A percentile compares a stretch with the other conserved stretches of the same genome.
Conservation (phyloP, 1,140 invertebrate species). For the Saxidomus purpurata region DNA sequence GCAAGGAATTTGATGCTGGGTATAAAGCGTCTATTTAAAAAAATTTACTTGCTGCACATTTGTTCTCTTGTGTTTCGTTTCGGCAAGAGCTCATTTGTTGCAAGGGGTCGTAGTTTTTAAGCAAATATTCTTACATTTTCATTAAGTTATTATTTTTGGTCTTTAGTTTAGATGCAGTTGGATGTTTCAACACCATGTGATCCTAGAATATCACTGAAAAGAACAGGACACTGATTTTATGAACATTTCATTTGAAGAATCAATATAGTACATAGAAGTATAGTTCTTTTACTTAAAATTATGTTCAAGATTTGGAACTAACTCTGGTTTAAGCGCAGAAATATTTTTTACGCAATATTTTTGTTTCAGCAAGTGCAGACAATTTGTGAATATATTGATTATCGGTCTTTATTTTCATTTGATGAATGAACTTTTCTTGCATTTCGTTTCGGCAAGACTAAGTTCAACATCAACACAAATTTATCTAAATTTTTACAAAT, state of each 20-base stretch:
- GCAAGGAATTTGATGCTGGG: neutral
- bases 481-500: neutral
- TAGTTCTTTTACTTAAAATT: too few relatives aligned
- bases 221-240: too few relatives aligned
- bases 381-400: neutral
- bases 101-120: neutral
- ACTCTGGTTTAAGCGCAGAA: too few relatives aligned
- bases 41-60: neutral
- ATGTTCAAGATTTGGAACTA: too few relatives aligned
- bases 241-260: too few relatives aligned
- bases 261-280: too few relatives aligned
- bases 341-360: too few relatives aligned
- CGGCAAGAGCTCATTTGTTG: neutral
- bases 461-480: neutral
- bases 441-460: conserved; percentile 38
- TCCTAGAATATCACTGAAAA: neutral
- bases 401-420: neutral
- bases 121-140: too few relatives aligned
- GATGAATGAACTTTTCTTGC: conserved; percentile 11
- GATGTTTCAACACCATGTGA: neutral
- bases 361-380: too few relatives aligned
- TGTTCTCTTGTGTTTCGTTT: conserved; percentile 40
- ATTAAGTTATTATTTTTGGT: neutral
- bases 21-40: neutral
- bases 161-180: neutral